Conservation (phyloP, 2,113 vertebrate species). For the Phylloscopus trochiloides region DNA sequence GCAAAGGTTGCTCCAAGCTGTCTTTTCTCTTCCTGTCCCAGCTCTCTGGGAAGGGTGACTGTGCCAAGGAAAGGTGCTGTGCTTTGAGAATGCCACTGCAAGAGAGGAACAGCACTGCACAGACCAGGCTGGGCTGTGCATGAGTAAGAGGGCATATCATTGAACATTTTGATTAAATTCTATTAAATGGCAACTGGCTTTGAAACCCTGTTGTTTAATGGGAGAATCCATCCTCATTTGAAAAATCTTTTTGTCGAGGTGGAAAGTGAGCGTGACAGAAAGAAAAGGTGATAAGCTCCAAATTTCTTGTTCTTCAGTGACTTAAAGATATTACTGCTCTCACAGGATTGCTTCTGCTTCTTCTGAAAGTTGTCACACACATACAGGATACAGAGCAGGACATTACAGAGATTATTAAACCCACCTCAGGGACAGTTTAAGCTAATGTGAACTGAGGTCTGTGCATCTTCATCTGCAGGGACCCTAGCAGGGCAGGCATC, state of each 20-base stretch:
- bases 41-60: neutral
- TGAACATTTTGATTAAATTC: neutral
- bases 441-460: neutral
- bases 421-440: neutral
- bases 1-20: neutral
- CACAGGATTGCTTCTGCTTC: neutral
- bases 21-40: neutral
- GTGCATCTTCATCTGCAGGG: neutral
- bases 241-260: neutral
- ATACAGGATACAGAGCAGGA: neutral
- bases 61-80: neutral
- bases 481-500: neutral
- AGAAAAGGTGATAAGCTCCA: neutral
- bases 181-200: neutral
- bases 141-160: neutral
- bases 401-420: neutral
- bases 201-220: neutral
- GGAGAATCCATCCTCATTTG: neutral
- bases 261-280: neutral
- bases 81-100: neutral
- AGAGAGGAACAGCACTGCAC: neutral
- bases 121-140: fast-evolving
- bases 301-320: neutral
- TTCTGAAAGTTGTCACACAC: neutral
- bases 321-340: neutral